Evolutionary conservation across 2,888 invertebrate genomes (phyloP).

Genomic region (Adela reaumurella): DNA sequence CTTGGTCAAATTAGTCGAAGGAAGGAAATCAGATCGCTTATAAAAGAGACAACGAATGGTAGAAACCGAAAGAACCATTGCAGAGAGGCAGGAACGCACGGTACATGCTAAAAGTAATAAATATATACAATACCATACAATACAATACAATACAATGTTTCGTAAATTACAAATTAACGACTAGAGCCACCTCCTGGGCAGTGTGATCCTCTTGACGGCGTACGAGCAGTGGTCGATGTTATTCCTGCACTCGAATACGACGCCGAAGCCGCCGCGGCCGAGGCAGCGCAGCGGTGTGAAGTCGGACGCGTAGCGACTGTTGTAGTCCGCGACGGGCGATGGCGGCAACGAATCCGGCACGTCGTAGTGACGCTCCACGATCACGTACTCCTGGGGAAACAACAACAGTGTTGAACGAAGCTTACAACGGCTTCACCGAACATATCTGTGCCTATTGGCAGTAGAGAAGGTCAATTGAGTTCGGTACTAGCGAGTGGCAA

Average conservation of each 20-base stretch:
- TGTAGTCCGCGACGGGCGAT: constrained; percentile 25
- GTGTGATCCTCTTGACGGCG: constrained; percentile 89
- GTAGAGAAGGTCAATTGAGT: no score
- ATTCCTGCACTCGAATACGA: constrained; percentile 93
- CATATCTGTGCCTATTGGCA: no score
- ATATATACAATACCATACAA: no score
- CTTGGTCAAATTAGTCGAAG: no score
- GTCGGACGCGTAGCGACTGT: constrained; percentile 75
- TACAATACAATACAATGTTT: neutral
- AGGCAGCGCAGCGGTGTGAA: constrained; percentile 79
- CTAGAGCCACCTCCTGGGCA: constrained; percentile 66
- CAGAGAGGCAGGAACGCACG: no score
- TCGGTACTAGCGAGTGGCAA: no score
- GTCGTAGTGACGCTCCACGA: constrained; percentile 31
- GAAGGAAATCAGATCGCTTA: no score
- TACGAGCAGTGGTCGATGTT: constrained; percentile 92
- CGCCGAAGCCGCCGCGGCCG: constrained; percentile 92
- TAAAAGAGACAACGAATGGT: no score
- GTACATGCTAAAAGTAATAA: no score
- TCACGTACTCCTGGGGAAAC: constrained; percentile 23
- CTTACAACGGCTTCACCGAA: no score
- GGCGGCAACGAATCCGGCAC: constrained; percentile 14
- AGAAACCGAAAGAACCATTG: no score
- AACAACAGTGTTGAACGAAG: no score
- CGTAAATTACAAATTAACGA: constrained; percentile 1